Evolutionary conservation across 2,888 invertebrate species (phyloP).

Genomic region (Xanthorhoe designata): DNA sequence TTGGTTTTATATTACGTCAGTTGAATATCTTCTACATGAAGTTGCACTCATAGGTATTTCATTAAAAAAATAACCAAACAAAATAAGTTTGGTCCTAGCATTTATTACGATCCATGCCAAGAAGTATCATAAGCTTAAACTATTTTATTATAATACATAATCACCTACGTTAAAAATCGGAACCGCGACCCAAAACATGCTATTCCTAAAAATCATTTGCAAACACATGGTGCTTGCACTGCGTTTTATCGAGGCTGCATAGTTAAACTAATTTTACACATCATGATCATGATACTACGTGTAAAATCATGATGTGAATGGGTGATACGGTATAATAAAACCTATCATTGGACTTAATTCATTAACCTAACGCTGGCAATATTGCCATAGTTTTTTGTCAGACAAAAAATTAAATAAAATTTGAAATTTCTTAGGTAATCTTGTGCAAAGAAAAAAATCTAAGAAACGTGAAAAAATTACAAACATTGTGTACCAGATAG

Average conservation of each 20-base stretch:
- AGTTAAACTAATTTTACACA: slow-evolving; percentile 30
- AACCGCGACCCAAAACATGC: slow-evolving; percentile 35
- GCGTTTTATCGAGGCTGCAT: slow-evolving; percentile 28
- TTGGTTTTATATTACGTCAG: background rate
- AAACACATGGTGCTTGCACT: slow-evolving; percentile 27
- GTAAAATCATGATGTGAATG: background rate
- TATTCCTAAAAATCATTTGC: slow-evolving; percentile 39
- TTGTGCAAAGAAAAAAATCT: background rate
- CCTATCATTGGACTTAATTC: background rate
- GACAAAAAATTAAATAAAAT: background rate
- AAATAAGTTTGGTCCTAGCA: too few relatives aligned
- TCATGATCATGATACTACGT: slow-evolving; percentile 4
- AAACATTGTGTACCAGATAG: too few relatives aligned
- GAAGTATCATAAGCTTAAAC: background rate
- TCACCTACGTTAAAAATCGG: slow-evolving; percentile 32
- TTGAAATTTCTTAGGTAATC: background rate
- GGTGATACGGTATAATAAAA: background rate
- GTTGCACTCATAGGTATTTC: too few relatives aligned
- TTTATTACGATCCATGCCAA: too few relatives aligned
- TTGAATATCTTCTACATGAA: too few relatives aligned
- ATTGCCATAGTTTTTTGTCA: background rate
- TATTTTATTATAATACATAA: background rate
- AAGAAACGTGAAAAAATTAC: too few relatives aligned
- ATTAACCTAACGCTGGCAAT: background rate
- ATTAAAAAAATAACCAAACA: too few relatives aligned